phyloP scores from a whole-genome alignment of 1,140 invertebrate species.

The Scaptodrosophila lebanonensis region DNA sequence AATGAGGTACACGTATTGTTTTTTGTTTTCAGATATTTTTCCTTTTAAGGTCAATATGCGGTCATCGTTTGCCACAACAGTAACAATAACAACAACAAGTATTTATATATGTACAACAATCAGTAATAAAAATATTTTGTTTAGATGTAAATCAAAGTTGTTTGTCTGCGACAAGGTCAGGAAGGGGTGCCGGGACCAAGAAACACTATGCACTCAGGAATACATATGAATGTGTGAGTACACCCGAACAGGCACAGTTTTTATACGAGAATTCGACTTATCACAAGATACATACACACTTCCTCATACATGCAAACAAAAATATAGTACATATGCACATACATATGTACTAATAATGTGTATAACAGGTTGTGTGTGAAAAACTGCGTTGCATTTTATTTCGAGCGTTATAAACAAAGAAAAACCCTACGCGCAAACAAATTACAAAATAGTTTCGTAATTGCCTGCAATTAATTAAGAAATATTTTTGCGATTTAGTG shows the following conservation, averaged over 20 bases:
- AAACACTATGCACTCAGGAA: too few relatives aligned
- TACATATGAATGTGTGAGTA: neutral
- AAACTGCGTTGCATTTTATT: conserved; percentile 38
- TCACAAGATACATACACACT: too few relatives aligned
- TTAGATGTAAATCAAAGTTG: too few relatives aligned
- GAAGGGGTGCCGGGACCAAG: too few relatives aligned
- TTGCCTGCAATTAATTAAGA: conserved; percentile 7
- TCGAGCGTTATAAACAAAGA: conserved; percentile 2
- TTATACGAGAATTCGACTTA: too few relatives aligned
- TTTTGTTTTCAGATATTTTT: neutral
- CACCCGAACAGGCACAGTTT: too few relatives aligned
- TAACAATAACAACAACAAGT: conserved; percentile 13
- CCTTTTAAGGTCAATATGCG: conserved; percentile 6
- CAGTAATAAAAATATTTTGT: neutral
- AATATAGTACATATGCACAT: too few relatives aligned
- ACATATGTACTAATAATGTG: too few relatives aligned
- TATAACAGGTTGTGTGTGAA: too few relatives aligned
- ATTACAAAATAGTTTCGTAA: neutral
- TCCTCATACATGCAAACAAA: too few relatives aligned
- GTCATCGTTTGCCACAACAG: neutral
- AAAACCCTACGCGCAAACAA: neutral
- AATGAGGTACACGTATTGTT: too few relatives aligned
- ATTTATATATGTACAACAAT: neutral
- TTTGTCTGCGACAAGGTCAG: too few relatives aligned
- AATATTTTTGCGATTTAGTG: neutral